Base-by-base conservation (phyloP, 2,113 vertebrate species). In the Propithecus coquereli region DNA sequence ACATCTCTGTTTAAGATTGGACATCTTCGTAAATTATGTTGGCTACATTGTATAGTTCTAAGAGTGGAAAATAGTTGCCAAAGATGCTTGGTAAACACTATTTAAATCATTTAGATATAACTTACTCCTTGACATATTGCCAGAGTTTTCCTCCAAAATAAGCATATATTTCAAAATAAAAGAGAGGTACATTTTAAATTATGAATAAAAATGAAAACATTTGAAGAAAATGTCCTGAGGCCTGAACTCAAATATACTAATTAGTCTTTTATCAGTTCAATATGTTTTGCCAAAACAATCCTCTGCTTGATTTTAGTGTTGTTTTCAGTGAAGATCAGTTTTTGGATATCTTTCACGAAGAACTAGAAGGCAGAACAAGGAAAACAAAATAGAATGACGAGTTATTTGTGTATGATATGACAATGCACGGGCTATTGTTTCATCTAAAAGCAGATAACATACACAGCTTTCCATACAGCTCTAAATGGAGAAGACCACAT, bases 281-380 rank as follows among this genome's bases (percentile, higher is more conserved):
- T 63, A 88, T 96, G 61, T 92, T 97, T 97, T 94, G 94, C 94
- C 93, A 95, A 94, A 97, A 82, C 76, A 92, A 92, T 92, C 84
- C 87, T 97, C 50, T 94, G 90, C 85, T 94, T 92, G 77, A 92
- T 91, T 95, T 90, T 90, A 68, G 70, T 94, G 65, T 92, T 97
- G 90, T 96, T 95, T 96, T 87, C 87, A 92, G 65, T 14, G 66
- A 90, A 90, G 81, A 92, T 88, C 65, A 73, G 52, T 50, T 94
- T 96, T 97, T 96, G 90, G 93, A 88, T 85, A 87, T 96, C 71
- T 90, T 94, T 96, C 90, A 73, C 57, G 30, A 87, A 92, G 59
- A 84, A 83, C 32, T 59, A 71, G 59, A 87, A 90, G 45, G 32
- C 16, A 79, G 52, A 86, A 83, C 2, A 68, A 83, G 50, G 40